Percentiles rank a stretch among this genome's conserved stretches.
These are phyloP conservation scores for Zosterops japonicus DNA, from an alignment of 2,113 vertebrate genomes.

Conservation along the genomic window DNA sequence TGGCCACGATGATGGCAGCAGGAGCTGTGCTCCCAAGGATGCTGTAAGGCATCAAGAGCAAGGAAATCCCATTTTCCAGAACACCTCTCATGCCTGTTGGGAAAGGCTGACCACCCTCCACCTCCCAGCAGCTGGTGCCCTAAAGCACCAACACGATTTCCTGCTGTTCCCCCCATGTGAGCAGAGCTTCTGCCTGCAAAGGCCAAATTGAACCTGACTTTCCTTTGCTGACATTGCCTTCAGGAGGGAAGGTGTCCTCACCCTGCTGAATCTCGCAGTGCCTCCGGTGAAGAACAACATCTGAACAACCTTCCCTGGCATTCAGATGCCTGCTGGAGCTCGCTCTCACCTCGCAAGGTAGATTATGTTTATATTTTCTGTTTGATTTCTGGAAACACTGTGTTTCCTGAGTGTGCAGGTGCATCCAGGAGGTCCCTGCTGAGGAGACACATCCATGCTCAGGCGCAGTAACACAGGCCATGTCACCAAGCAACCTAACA, in stretches of 20 bases:
- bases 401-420: fast-evolving
- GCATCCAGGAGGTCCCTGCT: neutral
- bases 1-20: fast-evolving
- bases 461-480: fast-evolving
- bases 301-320: neutral
- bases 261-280: fast-evolving
- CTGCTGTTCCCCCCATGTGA: fast-evolving
- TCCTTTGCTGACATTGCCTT: neutral
- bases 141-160: fast-evolving
- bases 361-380: neutral
- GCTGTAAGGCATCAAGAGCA: neutral
- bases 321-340: neutral
- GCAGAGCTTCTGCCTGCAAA: neutral
- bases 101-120: fast-evolving
- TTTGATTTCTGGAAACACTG: neutral
- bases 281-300: neutral
- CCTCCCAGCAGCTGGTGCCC: neutral
- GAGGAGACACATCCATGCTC: neutral
- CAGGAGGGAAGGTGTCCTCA: neutral
- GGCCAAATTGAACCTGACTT: neutral
- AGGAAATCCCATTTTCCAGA: neutral
- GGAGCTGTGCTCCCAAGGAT: neutral
- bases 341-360: neutral
- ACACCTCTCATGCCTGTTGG: neutral
- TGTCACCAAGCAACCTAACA: fast-evolving